These are phyloP conservation scores for Otolemur crassicaudatus DNA, from an alignment of 2,797 vertebrate species.

Conservation along the genomic window DNA sequence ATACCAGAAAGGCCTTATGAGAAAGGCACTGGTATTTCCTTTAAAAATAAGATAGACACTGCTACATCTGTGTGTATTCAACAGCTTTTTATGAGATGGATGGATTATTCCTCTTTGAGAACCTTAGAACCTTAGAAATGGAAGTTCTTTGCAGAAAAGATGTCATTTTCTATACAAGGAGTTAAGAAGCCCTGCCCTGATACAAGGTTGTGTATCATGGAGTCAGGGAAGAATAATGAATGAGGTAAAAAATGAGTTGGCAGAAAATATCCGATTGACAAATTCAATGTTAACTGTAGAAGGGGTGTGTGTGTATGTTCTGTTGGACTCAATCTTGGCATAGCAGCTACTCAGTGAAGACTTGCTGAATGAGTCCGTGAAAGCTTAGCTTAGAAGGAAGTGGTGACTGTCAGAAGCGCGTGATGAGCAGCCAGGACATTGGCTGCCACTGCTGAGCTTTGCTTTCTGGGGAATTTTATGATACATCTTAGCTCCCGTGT, in stretches of 20 bases:
- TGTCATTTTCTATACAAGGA: neutral
- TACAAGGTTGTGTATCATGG: neutral
- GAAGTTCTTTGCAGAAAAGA: slow-evolving; percentile 31
- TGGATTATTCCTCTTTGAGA: neutral
- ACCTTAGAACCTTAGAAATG: slow-evolving; percentile 20
- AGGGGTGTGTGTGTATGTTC: neutral
- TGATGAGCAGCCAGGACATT: neutral
- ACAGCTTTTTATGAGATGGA: neutral
- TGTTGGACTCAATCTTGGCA: neutral
- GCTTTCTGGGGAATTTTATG: neutral
- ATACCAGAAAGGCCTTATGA: neutral
- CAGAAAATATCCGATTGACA: neutral
- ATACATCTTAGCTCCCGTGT: neutral
- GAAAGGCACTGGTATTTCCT: neutral
- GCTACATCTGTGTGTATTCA: neutral
- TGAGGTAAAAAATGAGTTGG: neutral
- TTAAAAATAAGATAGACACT: neutral
- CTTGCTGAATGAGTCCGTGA: neutral
- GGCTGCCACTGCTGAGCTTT: neutral
- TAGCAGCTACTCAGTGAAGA: neutral
- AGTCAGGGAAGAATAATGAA: neutral
- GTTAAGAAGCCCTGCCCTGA: neutral
- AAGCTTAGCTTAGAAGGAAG: neutral
- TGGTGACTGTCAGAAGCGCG: neutral
- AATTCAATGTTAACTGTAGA: neutral